Evolutionary conservation across 2,888 invertebrate genomes (phyloP).

Genomic region (Eupithecia dodoneata): DNA sequence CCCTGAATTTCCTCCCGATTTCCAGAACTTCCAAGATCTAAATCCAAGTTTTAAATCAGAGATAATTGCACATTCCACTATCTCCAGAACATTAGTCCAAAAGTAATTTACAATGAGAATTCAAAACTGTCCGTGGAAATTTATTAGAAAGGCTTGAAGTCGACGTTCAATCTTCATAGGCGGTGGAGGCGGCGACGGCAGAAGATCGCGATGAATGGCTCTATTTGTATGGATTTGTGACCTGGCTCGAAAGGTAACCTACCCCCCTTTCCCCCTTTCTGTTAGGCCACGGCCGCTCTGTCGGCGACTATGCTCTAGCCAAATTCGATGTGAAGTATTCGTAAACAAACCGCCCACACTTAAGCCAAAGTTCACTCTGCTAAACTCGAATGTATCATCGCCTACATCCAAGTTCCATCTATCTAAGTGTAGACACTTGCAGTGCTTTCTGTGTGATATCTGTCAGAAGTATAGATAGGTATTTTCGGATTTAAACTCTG

Average conservation of each 20-base stretch:
- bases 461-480: not conserved
- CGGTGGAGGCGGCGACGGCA: slow-evolving; percentile 49
- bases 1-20: not conserved
- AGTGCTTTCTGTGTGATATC: not conserved
- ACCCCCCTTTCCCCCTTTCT: not conserved
- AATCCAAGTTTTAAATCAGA: not conserved
- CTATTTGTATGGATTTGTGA: slow-evolving; percentile 62
- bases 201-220: slow-evolving; percentile 52
- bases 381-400: not conserved
- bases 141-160: slow-evolving; percentile 54
- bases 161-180: slow-evolving; percentile 59
- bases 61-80: slow-evolving; percentile 2
- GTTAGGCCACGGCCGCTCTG: not conserved
- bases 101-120: slow-evolving; percentile 13
- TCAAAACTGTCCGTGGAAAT: slow-evolving; percentile 41
- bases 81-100: not conserved
- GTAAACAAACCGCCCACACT: not conserved
- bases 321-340: not conserved
- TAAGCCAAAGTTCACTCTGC: no score
- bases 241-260: slow-evolving; percentile 26
- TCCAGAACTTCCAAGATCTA: not conserved
- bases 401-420: not conserved
- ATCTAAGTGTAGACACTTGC: not conserved
- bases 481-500: not conserved
- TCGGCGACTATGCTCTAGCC: not conserved